Conservation (phyloP, 2,113 vertebrate genomes). For the Prietella phreatophila region DNA sequence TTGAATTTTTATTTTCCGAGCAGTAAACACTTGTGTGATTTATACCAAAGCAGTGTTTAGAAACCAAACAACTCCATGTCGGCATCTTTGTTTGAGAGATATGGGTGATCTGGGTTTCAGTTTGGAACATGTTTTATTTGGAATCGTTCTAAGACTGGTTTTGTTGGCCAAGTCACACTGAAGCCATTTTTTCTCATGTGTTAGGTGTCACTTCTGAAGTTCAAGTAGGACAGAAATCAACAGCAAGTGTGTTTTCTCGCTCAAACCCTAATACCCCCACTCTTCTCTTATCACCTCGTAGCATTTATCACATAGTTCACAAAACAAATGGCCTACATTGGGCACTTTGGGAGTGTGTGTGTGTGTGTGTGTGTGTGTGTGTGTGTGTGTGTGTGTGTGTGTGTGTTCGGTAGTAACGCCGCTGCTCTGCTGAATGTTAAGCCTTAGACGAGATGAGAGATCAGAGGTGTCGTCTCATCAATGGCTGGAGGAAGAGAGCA, state of each 20-base stretch:
- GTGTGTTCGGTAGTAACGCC: constrained; percentile 35
- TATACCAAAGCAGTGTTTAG: constrained; percentile 43
- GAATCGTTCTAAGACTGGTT: neutral
- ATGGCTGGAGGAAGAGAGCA: constrained; percentile 57
- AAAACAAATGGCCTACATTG: constrained; percentile 79
- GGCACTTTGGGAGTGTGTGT: constrained; percentile 29
- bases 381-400: constrained; percentile 9
- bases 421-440: constrained; percentile 64
- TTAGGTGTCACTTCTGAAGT: constrained; percentile 58
- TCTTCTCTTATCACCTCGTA: constrained; percentile 75
- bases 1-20: constrained; percentile 37
- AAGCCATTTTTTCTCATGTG: constrained; percentile 11
- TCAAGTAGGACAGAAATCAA: constrained; percentile 58
- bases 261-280: constrained; percentile 44
- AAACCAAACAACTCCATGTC: constrained; percentile 40
- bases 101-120: constrained; percentile 27
- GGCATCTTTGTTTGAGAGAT: constrained; percentile 29
- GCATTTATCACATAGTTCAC: constrained; percentile 80
- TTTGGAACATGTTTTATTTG: constrained; percentile 27
- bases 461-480: constrained; percentile 64
- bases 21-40: constrained; percentile 44
- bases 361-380: constrained; percentile 12
- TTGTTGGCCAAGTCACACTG: neutral
- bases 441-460: constrained; percentile 64
- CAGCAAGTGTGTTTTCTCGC: constrained; percentile 46